Percentiles rank a stretch among this genome's conserved stretches.
Evolutionary conservation across 2,113 vertebrate species (phyloP).

Genomic region (Semnornis frantzii): DNA sequence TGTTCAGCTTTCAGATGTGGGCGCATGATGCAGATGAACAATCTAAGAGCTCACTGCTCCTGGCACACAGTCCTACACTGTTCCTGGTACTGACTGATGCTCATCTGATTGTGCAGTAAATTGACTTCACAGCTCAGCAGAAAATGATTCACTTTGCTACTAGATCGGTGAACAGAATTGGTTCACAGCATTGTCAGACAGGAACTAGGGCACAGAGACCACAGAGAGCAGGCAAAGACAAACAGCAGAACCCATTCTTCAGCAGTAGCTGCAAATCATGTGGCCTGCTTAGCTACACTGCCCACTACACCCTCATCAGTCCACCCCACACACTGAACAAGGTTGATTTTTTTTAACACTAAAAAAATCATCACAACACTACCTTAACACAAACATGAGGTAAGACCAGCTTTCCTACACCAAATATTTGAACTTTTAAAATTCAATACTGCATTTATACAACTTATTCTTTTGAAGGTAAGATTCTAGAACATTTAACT

Average conservation of each 20-base stretch:
- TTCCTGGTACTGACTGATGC: background rate
- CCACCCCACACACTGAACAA: background rate
- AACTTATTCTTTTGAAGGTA: background rate
- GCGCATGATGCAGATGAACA: background rate
- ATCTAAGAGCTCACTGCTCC: background rate
- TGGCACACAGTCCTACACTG: background rate
- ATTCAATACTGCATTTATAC: background rate
- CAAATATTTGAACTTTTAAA: background rate
- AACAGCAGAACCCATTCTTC: background rate
- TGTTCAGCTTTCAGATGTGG: background rate
- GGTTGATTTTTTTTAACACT: background rate
- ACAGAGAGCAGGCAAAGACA: fast-evolving
- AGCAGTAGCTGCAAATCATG: background rate
- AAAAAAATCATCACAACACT: background rate
- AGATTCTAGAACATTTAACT: background rate
- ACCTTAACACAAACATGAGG: background rate
- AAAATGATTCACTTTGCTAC: background rate
- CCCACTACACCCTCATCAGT: background rate
- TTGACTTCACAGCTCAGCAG: background rate
- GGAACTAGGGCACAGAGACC: background rate
- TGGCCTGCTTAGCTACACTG: background rate
- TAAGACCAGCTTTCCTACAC: background rate
- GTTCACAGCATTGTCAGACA: background rate
- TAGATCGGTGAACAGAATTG: background rate
- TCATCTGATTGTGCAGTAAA: background rate